These are phyloP conservation scores for Vicugna pacos DNA, from an alignment of 2,113 vertebrate species.

Conservation along the genomic window DNA sequence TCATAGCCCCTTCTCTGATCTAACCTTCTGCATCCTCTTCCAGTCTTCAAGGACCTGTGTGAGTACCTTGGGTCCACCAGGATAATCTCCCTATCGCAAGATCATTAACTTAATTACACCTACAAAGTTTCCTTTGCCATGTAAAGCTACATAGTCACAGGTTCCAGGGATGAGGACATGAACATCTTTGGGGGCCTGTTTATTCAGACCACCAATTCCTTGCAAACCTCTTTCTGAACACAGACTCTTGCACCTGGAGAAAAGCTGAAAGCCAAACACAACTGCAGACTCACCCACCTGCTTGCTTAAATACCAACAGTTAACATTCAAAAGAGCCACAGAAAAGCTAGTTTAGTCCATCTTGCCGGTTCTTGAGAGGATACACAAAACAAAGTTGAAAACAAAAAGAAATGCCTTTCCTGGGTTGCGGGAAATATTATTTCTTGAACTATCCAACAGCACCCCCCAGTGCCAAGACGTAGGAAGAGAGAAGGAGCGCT, in stretches of 20 bases:
- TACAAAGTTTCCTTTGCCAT: background rate
- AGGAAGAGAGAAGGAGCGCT: background rate
- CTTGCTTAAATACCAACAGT: background rate
- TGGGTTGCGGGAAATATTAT: background rate
- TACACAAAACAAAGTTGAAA: background rate
- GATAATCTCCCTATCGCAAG: background rate
- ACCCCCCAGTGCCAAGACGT: constrained; percentile 62
- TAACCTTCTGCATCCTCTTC: background rate
- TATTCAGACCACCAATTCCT: background rate
- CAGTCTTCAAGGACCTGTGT: background rate
- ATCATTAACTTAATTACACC: background rate
- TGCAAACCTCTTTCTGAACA: background rate
- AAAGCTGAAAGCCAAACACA: background rate
- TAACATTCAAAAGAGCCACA: background rate
- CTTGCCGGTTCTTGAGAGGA: background rate
- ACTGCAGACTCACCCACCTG: background rate
- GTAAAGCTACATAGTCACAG: background rate
- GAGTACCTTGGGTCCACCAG: no score
- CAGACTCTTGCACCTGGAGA: background rate
- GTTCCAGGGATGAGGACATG: background rate
- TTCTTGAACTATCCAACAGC: constrained; percentile 73
- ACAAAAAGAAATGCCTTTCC: background rate
- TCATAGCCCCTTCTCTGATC: background rate
- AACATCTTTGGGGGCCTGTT: background rate
- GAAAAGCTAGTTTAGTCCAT: background rate